A percentile compares a stretch with the other conserved stretches of the same genome.
Conservation (phyloP, 2,888 invertebrate genomes). For the Drosophila yooni region DNA sequence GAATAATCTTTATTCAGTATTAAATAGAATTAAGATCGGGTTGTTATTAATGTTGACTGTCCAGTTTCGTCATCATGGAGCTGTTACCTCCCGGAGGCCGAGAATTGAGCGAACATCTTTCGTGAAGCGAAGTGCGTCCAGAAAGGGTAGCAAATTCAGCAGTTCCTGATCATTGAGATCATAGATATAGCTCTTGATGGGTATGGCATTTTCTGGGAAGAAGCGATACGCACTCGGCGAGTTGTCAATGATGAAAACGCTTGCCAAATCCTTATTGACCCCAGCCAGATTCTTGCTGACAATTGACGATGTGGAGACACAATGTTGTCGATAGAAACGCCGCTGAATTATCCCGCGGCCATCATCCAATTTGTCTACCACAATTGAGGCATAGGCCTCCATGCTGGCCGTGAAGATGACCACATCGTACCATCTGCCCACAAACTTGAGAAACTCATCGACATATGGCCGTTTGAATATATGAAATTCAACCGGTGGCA, state of each 20-base stretch:
- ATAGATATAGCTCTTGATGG: conserved; percentile 61
- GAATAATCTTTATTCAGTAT: not conserved
- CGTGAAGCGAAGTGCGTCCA: conserved; percentile 67
- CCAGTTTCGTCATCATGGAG: not conserved
- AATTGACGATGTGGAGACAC: conserved; percentile 11
- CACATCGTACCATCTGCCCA: conserved; percentile 64
- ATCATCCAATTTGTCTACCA: conserved; percentile 56
- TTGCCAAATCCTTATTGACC: conserved; percentile 40
- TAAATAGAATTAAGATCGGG: not conserved
- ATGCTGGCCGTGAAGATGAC: conserved; percentile 67
- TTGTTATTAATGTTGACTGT: not conserved
- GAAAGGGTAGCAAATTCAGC: conserved; percentile 62
- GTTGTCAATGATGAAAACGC: conserved; percentile 61
- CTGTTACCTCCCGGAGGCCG: conserved; percentile 24
- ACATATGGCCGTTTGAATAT: conserved; percentile 63
- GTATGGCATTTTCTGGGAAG: conserved; percentile 59
- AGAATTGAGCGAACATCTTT: conserved; percentile 61
- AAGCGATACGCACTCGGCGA: conserved; percentile 60
- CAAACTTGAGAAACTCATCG: conserved; percentile 53
- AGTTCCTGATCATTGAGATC: conserved; percentile 56
- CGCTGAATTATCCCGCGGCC: conserved; percentile 56
- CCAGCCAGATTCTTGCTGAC: conserved; percentile 53
- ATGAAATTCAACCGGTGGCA: conserved; percentile 37
- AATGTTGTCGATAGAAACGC: conserved; percentile 63
- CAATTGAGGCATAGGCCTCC: conserved; percentile 55